Conservation (phyloP, 2,888 invertebrate genomes). For the Loripinus fragilis region DNA sequence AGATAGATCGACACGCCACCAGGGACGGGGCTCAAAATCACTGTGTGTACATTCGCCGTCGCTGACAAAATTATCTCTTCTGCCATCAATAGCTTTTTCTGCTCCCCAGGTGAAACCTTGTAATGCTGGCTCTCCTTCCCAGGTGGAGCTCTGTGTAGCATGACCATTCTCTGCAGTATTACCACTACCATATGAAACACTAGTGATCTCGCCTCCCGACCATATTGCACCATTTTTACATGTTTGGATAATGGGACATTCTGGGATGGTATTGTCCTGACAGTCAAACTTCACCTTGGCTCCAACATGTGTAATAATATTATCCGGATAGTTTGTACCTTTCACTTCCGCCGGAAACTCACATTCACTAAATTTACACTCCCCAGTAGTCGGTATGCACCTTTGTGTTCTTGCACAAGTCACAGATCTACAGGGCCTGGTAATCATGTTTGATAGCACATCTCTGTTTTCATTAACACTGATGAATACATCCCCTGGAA, state of each 20-base stretch:
- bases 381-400: background rate
- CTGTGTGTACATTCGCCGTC: background rate
- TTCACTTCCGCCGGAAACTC: background rate
- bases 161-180: background rate
- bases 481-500: background rate
- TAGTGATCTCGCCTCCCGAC: background rate
- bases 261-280: background rate
- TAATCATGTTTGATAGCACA: background rate
- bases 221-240: background rate
- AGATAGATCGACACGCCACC: background rate
- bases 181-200: background rate
- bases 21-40: background rate
- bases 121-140: no score
- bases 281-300: background rate
- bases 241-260: background rate
- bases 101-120: background rate
- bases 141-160: background rate
- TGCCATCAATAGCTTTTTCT: background rate
- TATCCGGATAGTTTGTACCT: background rate
- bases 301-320: background rate
- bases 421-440: background rate
- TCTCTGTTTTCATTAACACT: background rate
- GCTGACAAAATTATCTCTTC: background rate
- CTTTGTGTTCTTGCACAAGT: background rate
- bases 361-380: background rate